These are phyloP conservation scores for Entomyzon cyanotis DNA, from an alignment of 2,113 vertebrate genomes.

Conservation along the genomic window DNA sequence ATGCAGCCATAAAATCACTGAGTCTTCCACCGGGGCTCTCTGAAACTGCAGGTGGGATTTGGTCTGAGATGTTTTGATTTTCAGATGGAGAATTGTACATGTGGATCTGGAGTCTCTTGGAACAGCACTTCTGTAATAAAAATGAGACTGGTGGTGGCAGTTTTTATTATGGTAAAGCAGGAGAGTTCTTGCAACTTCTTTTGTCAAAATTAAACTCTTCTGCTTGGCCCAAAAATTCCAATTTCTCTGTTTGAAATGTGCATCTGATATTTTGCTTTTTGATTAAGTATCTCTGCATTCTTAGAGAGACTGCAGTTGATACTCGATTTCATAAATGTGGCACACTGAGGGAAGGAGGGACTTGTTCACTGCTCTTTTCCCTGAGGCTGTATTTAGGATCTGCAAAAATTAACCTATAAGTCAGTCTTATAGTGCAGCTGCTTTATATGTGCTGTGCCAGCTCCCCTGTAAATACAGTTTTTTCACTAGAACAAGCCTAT, in stretches of 20 bases:
- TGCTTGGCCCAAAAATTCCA: neutral
- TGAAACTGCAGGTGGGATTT: neutral
- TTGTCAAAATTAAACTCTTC: conserved; percentile 12
- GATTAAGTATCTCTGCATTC: neutral
- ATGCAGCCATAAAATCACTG: neutral
- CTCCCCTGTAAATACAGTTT: neutral
- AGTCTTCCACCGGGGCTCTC: neutral
- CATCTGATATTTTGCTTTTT: neutral
- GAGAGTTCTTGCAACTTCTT: neutral
- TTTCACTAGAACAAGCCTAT: neutral
- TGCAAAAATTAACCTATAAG: neutral
- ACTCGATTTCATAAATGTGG: neutral
- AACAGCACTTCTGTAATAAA: neutral
- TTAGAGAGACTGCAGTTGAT: neutral
- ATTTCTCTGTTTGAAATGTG: neutral
- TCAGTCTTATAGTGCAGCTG: neutral
- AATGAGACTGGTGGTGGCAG: neutral
- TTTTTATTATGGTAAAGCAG: neutral
- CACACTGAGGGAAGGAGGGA: neutral
- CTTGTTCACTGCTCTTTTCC: neutral
- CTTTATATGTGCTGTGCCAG: neutral
- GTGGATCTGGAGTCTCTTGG: neutral
- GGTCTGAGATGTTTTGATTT: neutral
- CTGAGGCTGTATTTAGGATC: neutral
- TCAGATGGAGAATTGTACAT: neutral